Conservation (phyloP, 2,797 vertebrate species). For the Melanotaenia trifasciata region DNA sequence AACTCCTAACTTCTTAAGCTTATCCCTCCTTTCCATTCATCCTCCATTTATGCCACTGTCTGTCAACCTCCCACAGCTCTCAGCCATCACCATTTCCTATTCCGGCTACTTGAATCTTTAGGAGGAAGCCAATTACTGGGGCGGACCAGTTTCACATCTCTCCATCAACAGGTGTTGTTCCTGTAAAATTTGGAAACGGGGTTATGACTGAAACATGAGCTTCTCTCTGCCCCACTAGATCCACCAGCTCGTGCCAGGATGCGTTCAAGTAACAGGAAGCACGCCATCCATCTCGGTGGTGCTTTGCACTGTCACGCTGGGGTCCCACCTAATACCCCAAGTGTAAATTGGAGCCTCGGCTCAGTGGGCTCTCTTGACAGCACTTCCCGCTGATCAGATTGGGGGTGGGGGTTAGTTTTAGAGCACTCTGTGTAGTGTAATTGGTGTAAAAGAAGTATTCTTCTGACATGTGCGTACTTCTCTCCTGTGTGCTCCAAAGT, state of each 20-base stretch:
- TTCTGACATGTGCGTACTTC: constrained; percentile 60
- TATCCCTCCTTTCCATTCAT: constrained; percentile 48
- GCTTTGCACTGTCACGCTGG: constrained; percentile 69
- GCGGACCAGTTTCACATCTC: constrained; percentile 28
- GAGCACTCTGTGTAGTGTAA: constrained; percentile 65
- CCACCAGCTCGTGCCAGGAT: constrained; percentile 47
- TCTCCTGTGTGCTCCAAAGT: constrained; percentile 53
- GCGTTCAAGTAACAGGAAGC: constrained; percentile 49
- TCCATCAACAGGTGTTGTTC: constrained; percentile 72
- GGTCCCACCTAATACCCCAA: constrained; percentile 78
- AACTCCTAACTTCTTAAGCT: constrained; percentile 58
- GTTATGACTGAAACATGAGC: constrained; percentile 81
- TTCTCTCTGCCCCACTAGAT: constrained; percentile 45
- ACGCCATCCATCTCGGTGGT: constrained; percentile 46
- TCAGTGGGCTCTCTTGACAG: constrained; percentile 73
- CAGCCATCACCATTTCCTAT: constrained; percentile 22
- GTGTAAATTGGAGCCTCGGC: constrained; percentile 77
- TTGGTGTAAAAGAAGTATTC: constrained; percentile 76
- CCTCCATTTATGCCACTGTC: constrained; percentile 14
- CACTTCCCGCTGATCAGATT: constrained; percentile 53
- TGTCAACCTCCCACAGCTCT: constrained; percentile 30
- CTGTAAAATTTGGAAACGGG: constrained; percentile 41
- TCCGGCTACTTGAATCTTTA: constrained; percentile 16
- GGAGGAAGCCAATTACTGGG: constrained; percentile 63
- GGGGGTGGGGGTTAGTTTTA: constrained; percentile 38